Evolutionary conservation across 1,140 invertebrate genomes (phyloP).

Genomic region (Cheumatopsyche charites): DNA sequence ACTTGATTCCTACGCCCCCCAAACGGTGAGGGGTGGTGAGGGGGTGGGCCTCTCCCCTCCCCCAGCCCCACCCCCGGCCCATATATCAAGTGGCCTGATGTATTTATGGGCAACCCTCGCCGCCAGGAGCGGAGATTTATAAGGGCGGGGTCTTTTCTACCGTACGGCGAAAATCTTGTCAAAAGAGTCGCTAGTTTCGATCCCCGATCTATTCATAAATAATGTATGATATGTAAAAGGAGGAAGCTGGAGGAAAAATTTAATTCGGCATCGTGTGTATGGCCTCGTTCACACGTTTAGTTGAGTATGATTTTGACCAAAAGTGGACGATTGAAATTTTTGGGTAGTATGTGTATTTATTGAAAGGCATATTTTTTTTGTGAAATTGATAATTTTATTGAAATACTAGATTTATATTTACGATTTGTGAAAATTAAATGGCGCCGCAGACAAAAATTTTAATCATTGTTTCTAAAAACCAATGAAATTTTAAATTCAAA

Average conservation of each 20-base stretch:
- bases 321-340: no score
- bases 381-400: no score
- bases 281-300: no score
- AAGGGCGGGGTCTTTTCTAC: slow-evolving; percentile 38
- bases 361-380: no score
- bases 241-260: background rate
- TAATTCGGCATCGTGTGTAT: no score
- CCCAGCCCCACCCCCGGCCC: slow-evolving; percentile 35
- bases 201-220: slow-evolving; percentile 23
- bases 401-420: no score
- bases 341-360: no score
- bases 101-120: slow-evolving; percentile 43
- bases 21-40: background rate
- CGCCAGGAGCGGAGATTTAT: slow-evolving; percentile 38
- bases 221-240: slow-evolving; percentile 14
- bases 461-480: no score
- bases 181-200: slow-evolving; percentile 28
- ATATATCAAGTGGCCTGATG: slow-evolving; percentile 43
- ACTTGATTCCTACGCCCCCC: background rate
- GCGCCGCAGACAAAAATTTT: no score
- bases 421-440: no score
- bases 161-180: slow-evolving; percentile 22
- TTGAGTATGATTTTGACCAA: no score
- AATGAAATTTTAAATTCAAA: no score
- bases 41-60: slow-evolving; percentile 21